Evolutionary conservation across 2,797 vertebrate species (phyloP).

Genomic region (Betta splendens): DNA sequence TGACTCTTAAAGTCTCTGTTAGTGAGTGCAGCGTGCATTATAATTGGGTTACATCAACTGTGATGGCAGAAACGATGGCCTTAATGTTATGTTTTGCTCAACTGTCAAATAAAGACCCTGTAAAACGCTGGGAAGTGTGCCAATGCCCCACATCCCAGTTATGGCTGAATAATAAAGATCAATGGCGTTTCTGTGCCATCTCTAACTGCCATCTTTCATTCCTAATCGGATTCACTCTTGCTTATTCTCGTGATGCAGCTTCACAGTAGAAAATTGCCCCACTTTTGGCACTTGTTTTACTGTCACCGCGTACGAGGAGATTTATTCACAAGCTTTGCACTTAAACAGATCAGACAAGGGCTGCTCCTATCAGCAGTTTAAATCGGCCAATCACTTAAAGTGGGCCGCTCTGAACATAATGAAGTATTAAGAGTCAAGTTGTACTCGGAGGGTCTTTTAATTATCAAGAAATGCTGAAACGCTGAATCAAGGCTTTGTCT

Average conservation of each 20-base stretch:
- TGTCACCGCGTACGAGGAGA: constrained; percentile 71
- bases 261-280: constrained; percentile 64
- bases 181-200: constrained; percentile 50
- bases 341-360: constrained; percentile 82
- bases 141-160: constrained; percentile 44
- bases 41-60: constrained; percentile 5
- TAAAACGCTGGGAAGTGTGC: constrained; percentile 31
- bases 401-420: constrained; percentile 75
- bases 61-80: constrained; percentile 19
- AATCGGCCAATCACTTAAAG: constrained; percentile 85
- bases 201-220: constrained; percentile 62
- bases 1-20: constrained; percentile 21
- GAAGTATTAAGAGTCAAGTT: constrained; percentile 81
- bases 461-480: constrained; percentile 77
- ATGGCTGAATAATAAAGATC: constrained; percentile 59
- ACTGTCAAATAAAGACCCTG: constrained; percentile 27
- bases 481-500: constrained; percentile 75
- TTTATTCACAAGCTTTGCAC: constrained; percentile 81
- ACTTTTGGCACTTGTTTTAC: constrained; percentile 77
- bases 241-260: constrained; percentile 73
- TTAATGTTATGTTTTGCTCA: constrained; percentile 12
- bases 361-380: constrained; percentile 86
- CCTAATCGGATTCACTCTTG: constrained; percentile 61
- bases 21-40: not conserved
- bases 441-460: constrained; percentile 76